Evolutionary conservation across 2,888 invertebrate species (phyloP).

Genomic region (Allygus modestus): DNA sequence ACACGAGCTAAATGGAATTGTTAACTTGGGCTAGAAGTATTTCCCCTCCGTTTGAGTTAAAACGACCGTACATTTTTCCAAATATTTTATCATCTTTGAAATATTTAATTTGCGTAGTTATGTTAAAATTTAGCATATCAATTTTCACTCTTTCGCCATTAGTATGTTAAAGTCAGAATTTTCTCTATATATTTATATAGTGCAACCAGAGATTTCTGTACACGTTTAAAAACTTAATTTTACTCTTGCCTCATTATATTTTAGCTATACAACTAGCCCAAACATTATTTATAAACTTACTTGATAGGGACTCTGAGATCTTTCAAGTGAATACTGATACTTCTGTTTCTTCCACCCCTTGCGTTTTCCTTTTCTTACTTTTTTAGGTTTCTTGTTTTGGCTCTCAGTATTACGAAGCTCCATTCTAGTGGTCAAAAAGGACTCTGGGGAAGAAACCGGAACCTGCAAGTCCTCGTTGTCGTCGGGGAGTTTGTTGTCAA

Average conservation of each 20-base stretch:
- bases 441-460: background rate
- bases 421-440: background rate
- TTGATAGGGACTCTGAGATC: background rate
- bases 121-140: no score
- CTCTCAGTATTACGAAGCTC: background rate
- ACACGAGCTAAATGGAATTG: background rate
- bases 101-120: no score
- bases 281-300: no score
- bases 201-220: no score
- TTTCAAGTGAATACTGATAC: background rate
- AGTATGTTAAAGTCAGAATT: no score
- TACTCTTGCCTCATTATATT: no score
- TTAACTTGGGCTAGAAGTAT: background rate
- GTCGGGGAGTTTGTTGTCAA: slow-evolving; percentile 54
- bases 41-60: background rate
- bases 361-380: slow-evolving; percentile 41
- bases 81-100: background rate
- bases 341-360: slow-evolving; percentile 50
- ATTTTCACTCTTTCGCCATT: no score
- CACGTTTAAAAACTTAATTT: no score
- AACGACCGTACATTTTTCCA: background rate
- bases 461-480: background rate
- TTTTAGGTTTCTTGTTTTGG: slow-evolving; percentile 2
- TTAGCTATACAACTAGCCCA: no score
- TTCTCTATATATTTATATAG: no score